These are phyloP conservation scores for Anisognathus igniventris DNA, from an alignment of 2,797 vertebrate species.

Conservation along the genomic window DNA sequence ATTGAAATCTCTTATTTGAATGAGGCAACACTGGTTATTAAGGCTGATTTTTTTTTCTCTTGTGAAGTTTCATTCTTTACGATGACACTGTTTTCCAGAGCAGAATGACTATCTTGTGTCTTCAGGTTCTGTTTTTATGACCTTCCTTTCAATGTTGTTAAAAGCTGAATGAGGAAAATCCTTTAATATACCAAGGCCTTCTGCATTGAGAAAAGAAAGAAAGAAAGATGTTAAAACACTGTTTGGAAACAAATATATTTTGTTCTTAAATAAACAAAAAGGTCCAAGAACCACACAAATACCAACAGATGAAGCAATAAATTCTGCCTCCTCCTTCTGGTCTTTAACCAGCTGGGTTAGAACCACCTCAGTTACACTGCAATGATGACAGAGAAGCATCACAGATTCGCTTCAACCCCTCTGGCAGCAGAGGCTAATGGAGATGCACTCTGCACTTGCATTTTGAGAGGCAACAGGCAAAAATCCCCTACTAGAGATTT, in stretches of 20 bases:
- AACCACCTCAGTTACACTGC: neutral
- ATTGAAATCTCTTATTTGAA: slow-evolving; percentile 78
- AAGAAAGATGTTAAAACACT: neutral
- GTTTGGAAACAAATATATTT: neutral
- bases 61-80: slow-evolving; percentile 75
- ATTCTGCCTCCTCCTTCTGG: neutral
- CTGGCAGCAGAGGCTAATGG: neutral
- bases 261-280: neutral
- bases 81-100: slow-evolving; percentile 54
- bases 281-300: neutral
- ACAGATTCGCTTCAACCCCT: neutral
- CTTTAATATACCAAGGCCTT: slow-evolving; percentile 86
- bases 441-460: neutral
- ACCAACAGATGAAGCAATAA: neutral
- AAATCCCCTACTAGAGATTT: neutral
- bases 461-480: neutral
- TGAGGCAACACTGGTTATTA: slow-evolving; percentile 99
- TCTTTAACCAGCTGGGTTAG: neutral
- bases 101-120: slow-evolving; percentile 90
- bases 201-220: slow-evolving; percentile 68
- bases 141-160: slow-evolving; percentile 87
- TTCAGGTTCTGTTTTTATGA: slow-evolving; percentile 96
- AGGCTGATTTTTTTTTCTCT: slow-evolving; percentile 87
- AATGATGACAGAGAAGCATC: neutral
- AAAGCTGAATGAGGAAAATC: slow-evolving; percentile 86